Evolutionary conservation across 2,888 invertebrate species (phyloP), one percentile per base, ranked within the genome.

Genomic region (Drosophila mayaguana): DNA sequence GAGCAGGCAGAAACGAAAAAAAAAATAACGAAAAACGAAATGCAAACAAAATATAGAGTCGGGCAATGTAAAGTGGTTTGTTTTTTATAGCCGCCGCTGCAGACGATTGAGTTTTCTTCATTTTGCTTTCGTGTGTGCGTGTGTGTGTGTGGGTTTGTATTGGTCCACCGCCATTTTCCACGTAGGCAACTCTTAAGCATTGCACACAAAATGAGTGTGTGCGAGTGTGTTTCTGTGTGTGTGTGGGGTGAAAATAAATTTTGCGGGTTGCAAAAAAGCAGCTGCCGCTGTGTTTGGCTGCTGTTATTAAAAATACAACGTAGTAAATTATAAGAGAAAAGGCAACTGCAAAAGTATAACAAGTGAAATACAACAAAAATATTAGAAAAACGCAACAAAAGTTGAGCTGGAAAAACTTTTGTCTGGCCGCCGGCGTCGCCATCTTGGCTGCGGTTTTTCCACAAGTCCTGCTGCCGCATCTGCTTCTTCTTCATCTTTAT

Each of bases 91-190:
- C 56, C 51, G 64, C 28, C 61, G 48, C 75, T 54, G 57, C 69
- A 83, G 83, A 81, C 81, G 86, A 81, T 81, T 86, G 86, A 85
- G 83, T 85, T 81, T 81, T 85, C 86, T 82, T 79, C 80, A 79
- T 79, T 82, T 80, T 75, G 66, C 62, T 65, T 81, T 32, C 28
- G 59, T 60, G 12, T 46, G 40, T 36, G 54, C 56, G 57, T 38
- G 18, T 28, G 57, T 36, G 22, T 45, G 57, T 40, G 48, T 18
- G 54, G 14, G n/a, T 45, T 46, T 12, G 20, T 12, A 61, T 36
- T 72, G 81, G 78, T 72, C 61, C 68, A 61, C 80, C 83, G 73
- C 68, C 67, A 80, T 86, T 83, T 83, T 83, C 87, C 83, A 83
- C 78, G 62, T 63, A 69, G 72, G 72, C 75, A 77, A 69, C 78